Percentiles rank a stretch among this genome's conserved stretches.
Conservation (phyloP, 2,888 invertebrate species). For the Thalpophila matura region DNA sequence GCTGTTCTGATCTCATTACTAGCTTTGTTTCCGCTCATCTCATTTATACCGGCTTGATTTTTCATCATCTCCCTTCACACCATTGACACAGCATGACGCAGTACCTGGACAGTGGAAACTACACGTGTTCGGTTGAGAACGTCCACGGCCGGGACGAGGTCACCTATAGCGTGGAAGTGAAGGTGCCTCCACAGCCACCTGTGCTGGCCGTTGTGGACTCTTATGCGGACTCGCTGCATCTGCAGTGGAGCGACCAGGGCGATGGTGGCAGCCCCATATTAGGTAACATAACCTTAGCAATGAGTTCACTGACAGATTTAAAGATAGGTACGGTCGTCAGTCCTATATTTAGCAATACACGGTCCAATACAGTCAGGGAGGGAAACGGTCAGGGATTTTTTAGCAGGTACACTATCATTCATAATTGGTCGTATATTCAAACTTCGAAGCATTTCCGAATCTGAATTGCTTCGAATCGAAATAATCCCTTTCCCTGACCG, state of each 20-base stretch:
- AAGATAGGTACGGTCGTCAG: not conserved
- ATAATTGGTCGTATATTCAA: no score
- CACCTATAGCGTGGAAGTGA: conserved; percentile 93
- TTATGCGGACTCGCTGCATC: conserved; percentile 95
- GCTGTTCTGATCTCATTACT: not conserved
- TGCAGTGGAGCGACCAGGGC: conserved; percentile 95
- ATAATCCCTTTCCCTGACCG: no score
- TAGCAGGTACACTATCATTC: no score
- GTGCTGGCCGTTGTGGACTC: conserved; percentile 95
- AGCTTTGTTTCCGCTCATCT: not conserved
- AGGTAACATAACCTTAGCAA: conserved; percentile 72
- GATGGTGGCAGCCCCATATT: conserved; percentile 95
- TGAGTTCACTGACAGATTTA: not conserved
- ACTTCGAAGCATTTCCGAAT: no score
- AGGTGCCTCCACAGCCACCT: conserved; percentile 97
- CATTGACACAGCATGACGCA: conserved; percentile 90
- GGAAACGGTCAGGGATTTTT: no score
- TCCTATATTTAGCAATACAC: not conserved
- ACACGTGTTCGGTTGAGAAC: conserved; percentile 97
- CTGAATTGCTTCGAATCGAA: no score
- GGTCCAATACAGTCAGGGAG: no score
- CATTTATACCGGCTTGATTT: conserved; percentile 5
- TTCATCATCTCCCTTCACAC: conserved; percentile 33
- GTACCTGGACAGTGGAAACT: conserved; percentile 96
- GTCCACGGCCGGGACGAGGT: conserved; percentile 96